Percentiles rank a stretch among this genome's conserved stretches.
Evolutionary conservation across 2,797 vertebrate species (phyloP).

Genomic region (Spheniscus humboldti): DNA sequence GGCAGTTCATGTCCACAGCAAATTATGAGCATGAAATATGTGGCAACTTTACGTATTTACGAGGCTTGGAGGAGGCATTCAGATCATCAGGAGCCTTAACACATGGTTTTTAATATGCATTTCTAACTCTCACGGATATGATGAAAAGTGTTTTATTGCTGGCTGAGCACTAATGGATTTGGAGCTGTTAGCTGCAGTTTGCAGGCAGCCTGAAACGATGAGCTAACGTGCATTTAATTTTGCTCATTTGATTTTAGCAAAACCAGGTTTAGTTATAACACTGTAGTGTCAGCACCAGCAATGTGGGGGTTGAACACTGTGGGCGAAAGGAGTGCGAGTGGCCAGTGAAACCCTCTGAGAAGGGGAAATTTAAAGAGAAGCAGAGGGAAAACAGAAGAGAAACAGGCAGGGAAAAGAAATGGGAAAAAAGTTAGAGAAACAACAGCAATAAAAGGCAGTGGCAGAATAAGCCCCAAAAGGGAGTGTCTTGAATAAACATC

Average conservation of each 20-base stretch:
- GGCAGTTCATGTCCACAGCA: not conserved
- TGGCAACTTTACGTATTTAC: not conserved
- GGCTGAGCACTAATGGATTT: conserved; percentile 21
- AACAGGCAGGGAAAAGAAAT: not conserved
- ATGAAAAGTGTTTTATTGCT: conserved; percentile 26
- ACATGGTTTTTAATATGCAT: not conserved
- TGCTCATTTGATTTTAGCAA: not conserved
- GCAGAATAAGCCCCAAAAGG: not conserved
- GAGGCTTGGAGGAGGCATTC: conserved; percentile 1
- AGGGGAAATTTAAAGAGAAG: not conserved
- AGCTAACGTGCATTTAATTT: not conserved
- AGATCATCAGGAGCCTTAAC: not conserved
- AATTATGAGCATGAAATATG: not conserved
- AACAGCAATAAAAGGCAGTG: not conserved
- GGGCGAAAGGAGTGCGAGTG: not conserved
- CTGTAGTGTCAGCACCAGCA: not conserved
- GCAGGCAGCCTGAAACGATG: not conserved
- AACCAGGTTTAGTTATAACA: not conserved
- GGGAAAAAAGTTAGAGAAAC: not conserved
- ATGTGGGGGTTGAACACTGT: not conserved
- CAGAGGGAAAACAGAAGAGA: not conserved
- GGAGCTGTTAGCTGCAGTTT: not conserved
- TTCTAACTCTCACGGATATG: not conserved
- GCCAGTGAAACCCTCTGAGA: not conserved
- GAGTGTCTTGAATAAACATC: not conserved